Conservation (phyloP, 2,113 vertebrate species). For the Diphyllodes magnificus region DNA sequence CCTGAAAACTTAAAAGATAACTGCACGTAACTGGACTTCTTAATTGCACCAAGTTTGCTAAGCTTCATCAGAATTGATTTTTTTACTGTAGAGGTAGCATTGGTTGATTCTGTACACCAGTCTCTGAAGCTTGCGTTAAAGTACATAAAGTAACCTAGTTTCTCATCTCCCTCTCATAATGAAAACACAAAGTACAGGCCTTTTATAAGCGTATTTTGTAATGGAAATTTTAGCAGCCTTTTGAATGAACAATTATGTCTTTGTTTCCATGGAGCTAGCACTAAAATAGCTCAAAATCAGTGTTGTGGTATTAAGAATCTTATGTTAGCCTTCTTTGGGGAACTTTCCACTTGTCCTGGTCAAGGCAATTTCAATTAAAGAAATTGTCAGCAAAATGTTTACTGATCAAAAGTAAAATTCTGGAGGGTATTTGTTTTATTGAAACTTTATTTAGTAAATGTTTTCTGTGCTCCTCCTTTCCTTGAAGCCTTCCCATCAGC, state of each 20-base stretch:
- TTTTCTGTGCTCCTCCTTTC: background rate
- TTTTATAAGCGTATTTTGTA: slow-evolving; percentile 28
- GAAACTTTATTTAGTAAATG: background rate
- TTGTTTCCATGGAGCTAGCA: slow-evolving; percentile 58
- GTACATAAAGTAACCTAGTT: slow-evolving; percentile 6
- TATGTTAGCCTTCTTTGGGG: background rate
- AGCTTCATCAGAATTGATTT: background rate
- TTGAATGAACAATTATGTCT: slow-evolving; percentile 41
- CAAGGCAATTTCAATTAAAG: background rate
- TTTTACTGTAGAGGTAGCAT: background rate
- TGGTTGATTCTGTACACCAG: background rate
- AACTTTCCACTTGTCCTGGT: background rate
- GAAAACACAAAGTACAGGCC: slow-evolving; percentile 15
- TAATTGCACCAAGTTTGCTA: background rate
- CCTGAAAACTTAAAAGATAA: background rate
- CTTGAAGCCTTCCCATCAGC: background rate
- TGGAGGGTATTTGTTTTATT: background rate
- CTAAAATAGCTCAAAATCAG: background rate
- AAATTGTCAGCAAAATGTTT: background rate
- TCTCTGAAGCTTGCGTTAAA: background rate
- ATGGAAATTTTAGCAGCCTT: slow-evolving; percentile 50
- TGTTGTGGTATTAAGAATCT: background rate
- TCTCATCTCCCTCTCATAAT: background rate
- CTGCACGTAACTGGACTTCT: background rate
- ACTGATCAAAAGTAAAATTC: background rate